phyloP scores from a whole-genome alignment of 2,888 invertebrate species.

The Clepsis dumicolana region DNA sequence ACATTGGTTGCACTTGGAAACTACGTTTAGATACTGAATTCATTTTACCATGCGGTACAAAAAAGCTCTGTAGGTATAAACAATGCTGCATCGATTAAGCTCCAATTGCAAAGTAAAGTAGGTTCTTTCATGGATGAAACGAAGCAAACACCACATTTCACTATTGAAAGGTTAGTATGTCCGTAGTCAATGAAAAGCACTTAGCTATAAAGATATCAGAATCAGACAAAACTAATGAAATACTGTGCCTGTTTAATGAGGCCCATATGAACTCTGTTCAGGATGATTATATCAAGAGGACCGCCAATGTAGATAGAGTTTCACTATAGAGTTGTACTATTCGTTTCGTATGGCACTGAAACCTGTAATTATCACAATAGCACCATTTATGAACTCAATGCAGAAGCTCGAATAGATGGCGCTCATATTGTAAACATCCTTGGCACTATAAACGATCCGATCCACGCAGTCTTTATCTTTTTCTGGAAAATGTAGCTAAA shows the following conservation, averaged over 20 bases:
- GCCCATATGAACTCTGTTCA: too few species aligned
- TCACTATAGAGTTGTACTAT: too few species aligned
- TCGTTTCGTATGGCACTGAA: too few species aligned
- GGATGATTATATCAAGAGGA: too few species aligned
- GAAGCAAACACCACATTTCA: neutral
- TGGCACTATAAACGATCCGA: conserved; percentile 8
- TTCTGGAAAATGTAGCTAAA: neutral
- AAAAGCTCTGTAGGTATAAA: neutral
- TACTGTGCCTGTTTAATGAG: neutral
- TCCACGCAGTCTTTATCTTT: neutral
- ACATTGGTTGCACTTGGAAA: too few species aligned
- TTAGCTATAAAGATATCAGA: conserved; percentile 3
- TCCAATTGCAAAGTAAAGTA: neutral
- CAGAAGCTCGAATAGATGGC: too few species aligned
- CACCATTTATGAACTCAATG: too few species aligned
- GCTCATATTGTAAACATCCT: too few species aligned
- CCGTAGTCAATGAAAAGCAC: conserved; percentile 7
- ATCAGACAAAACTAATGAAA: neutral
- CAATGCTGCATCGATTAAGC: neutral
- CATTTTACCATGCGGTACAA: too few species aligned
- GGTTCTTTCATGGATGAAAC: neutral
- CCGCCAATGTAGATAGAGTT: too few species aligned
- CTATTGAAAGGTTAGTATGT: neutral
- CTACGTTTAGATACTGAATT: too few species aligned
- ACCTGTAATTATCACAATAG: too few species aligned